Evolutionary conservation across 2,888 invertebrate genomes (phyloP).

Genomic region (Ichneumoninae sp.): DNA sequence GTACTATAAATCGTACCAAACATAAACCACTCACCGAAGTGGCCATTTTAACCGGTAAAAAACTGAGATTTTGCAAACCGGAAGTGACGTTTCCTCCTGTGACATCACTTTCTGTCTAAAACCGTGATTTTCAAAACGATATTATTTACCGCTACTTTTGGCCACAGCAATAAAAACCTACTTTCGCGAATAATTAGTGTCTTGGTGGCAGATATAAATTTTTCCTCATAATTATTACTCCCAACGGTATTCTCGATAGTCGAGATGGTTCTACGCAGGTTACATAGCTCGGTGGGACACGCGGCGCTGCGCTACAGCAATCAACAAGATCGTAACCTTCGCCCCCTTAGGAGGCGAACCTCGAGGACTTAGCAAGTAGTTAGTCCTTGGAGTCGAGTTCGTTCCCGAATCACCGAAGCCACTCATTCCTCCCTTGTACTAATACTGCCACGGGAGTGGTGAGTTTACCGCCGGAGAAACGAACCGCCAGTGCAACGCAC

Average conservation of each 20-base stretch:
- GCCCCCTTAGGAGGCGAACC: conserved; percentile 71
- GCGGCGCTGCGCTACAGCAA: conserved; percentile 74
- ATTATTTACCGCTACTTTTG: background rate
- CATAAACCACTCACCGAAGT: no score
- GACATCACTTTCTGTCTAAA: no score
- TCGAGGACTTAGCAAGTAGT: conserved; percentile 81
- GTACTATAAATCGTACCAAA: no score
- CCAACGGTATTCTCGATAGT: conserved; percentile 71
- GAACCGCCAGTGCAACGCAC: conserved; percentile 61
- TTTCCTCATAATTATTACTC: conserved; percentile 73
- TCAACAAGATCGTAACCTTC: conserved; percentile 79
- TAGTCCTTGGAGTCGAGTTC: conserved; percentile 75
- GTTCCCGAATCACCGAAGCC: conserved; percentile 54
- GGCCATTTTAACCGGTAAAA: no score
- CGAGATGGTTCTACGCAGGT: conserved; percentile 31
- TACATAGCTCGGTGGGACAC: conserved; percentile 45
- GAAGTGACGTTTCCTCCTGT: no score
- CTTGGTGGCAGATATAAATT: conserved; percentile 62
- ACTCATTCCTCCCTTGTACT: conserved; percentile 40
- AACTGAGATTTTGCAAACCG: no score
- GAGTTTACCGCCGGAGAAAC: conserved; percentile 69
- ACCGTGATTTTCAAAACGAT: background rate
- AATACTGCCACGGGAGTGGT: conserved; percentile 25
- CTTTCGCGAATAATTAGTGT: background rate
- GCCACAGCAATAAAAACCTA: background rate